Evolutionary conservation across 2,113 vertebrate genomes (phyloP).

Genomic region (Isurus oxyrinchus): DNA sequence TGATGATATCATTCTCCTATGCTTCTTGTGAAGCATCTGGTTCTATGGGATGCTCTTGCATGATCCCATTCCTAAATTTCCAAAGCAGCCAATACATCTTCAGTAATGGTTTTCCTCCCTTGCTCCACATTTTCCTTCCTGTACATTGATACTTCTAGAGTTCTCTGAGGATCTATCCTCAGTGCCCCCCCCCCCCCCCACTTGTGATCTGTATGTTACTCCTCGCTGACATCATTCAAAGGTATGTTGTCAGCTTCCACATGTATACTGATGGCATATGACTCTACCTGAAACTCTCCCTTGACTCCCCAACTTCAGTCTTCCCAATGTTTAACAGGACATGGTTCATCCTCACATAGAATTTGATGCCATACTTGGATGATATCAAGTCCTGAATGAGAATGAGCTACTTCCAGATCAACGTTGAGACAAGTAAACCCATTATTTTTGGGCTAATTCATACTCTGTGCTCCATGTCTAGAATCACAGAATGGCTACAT

Average conservation of each 20-base stretch:
- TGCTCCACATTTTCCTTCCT: not conserved
- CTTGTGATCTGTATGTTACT: not conserved
- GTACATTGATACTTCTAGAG: not conserved
- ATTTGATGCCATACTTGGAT: not conserved
- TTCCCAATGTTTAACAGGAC: not conserved
- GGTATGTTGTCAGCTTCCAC: not conserved
- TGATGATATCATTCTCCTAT: not conserved
- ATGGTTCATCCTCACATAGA: not conserved
- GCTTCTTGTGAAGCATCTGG: not conserved
- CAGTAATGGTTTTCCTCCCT: not conserved
- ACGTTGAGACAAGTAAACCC: not conserved
- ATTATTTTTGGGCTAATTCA: not conserved
- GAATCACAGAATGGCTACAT: not conserved
- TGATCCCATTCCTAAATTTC: not conserved
- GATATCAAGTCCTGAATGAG: not conserved
- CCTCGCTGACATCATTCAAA: not conserved
- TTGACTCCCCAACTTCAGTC: not conserved
- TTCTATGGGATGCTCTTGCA: not conserved
- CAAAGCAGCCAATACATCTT: not conserved
- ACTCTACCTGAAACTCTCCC: not conserved
- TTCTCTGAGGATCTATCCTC: not conserved
- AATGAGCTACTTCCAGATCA: not conserved
- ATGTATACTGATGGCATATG: too few relatives aligned
- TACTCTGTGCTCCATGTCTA: too few relatives aligned
- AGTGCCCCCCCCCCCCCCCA: not conserved